Evolutionary conservation across 2,888 invertebrate species (phyloP).

Genomic region (Erannis defoliaria): DNA sequence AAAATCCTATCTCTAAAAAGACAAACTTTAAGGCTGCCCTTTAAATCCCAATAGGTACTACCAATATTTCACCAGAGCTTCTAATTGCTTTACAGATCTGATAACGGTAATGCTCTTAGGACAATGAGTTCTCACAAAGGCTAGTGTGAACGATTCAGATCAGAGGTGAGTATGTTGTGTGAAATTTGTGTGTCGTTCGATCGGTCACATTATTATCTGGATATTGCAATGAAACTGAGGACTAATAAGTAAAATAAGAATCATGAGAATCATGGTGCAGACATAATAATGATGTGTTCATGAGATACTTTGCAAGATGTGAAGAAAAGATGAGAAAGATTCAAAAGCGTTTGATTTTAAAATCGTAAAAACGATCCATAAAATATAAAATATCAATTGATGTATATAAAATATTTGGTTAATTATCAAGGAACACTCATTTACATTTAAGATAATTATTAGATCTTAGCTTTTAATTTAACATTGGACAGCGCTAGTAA

Average conservation of each 20-base stretch:
- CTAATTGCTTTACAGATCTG: conserved; percentile 31
- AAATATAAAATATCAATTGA: too few relatives aligned
- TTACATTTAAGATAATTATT: neutral
- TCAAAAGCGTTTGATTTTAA: neutral
- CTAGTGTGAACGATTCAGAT: conserved; percentile 32
- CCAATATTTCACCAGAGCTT: conserved; percentile 15
- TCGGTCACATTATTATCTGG: conserved; percentile 25
- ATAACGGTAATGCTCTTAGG: conserved; percentile 34
- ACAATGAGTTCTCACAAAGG: conserved; percentile 42
- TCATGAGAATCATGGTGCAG: conserved; percentile 6
- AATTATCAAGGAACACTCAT: too few relatives aligned
- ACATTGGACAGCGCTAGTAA: neutral
- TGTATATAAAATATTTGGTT: too few relatives aligned
- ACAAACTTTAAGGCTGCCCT: neutral
- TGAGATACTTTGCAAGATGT: neutral
- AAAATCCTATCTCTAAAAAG: too few relatives aligned
- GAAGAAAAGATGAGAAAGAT: neutral
- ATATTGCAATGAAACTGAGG: conserved; percentile 3
- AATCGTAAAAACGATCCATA: neutral
- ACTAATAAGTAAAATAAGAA: conserved; percentile 12
- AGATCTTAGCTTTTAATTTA: neutral
- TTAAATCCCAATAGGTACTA: neutral
- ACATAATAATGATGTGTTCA: neutral
- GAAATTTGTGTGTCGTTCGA: conserved; percentile 11
- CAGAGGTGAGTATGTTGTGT: conserved; percentile 28